A percentile compares a stretch with the other conserved stretches of the same genome.
These are phyloP conservation scores for Sceloporus undulatus DNA, from an alignment of 2,113 vertebrate genomes.

Conservation along the genomic window DNA sequence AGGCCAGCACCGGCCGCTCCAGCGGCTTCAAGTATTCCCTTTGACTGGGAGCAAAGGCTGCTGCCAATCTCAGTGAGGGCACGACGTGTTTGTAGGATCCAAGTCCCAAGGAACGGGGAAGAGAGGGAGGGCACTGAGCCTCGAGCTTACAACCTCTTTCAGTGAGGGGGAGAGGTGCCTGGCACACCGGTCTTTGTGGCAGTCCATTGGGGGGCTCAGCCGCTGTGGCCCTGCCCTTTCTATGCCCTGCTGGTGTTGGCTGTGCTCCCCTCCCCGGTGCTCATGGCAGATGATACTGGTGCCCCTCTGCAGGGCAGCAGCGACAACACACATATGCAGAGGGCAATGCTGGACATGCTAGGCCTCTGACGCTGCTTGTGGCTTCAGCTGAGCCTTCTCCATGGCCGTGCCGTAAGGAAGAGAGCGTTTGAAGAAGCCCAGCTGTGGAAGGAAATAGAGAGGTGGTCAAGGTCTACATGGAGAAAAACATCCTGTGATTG, in stretches of 20 bases:
- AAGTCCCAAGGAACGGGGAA: not conserved
- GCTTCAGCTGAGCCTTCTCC: constrained; percentile 96
- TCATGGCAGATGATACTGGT: not conserved
- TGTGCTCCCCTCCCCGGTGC: constrained; percentile 1
- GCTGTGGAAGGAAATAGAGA: constrained; percentile 68
- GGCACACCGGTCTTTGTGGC: constrained; percentile 29
- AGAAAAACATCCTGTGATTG: not conserved
- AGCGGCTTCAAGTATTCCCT: constrained; percentile 43
- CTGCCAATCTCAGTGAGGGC: constrained; percentile 15
- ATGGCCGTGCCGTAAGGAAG: constrained; percentile 92
- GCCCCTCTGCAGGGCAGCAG: constrained; percentile 26
- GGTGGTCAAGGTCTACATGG: not conserved
- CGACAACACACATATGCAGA: constrained; percentile 15
- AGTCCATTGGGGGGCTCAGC: not conserved
- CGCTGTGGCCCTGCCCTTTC: not conserved
- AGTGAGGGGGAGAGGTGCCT: not conserved
- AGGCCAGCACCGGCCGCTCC: constrained; percentile 37
- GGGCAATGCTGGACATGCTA: constrained; percentile 64
- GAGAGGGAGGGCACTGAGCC: not conserved
- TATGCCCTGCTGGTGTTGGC: not conserved
- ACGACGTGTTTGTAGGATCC: not conserved
- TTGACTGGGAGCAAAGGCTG: constrained; percentile 13
- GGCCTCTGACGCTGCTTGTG: constrained; percentile 92
- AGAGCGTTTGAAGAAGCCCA: constrained; percentile 94
- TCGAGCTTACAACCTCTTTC: not conserved